Percentiles rank a stretch among this genome's conserved stretches.
Conservation (phyloP, 2,888 invertebrate species). For the Pseudococcus longispinus region DNA sequence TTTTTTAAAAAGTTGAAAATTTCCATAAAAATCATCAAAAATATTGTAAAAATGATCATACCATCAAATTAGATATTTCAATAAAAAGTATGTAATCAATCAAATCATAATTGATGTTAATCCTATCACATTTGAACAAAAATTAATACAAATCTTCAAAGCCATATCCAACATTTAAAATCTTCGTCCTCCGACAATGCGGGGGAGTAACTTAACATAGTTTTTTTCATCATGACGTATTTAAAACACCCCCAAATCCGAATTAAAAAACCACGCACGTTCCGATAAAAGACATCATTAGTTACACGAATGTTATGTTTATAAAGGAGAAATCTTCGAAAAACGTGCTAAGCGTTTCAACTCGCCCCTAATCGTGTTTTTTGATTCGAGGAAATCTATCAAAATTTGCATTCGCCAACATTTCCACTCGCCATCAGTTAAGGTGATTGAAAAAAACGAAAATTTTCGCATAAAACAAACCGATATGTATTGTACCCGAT, state of each 20-base stretch:
- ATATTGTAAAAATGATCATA: too few relatives aligned
- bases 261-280: not conserved
- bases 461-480: not conserved
- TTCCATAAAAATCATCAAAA: too few relatives aligned
- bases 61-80: too few relatives aligned
- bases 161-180: too few relatives aligned
- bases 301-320: conserved; percentile 39
- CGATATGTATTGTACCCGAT: not conserved
- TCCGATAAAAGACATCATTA: conserved; percentile 39
- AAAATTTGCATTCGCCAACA: conserved; percentile 1
- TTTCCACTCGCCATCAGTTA: not conserved
- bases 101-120: too few relatives aligned
- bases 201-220: not conserved
- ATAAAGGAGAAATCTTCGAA: conserved; percentile 10
- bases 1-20: too few relatives aligned
- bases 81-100: too few relatives aligned
- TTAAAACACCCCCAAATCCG: not conserved
- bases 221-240: not conserved
- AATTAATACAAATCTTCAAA: too few relatives aligned
- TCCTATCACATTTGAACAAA: too few relatives aligned
- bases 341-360: conserved; percentile 33
- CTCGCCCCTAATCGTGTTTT: not conserved
- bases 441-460: not conserved
- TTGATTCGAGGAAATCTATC: conserved; percentile 5
- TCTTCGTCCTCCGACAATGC: too few relatives aligned